Conservation (phyloP, 2,113 vertebrate species). For the Sebastes fasciatus region DNA sequence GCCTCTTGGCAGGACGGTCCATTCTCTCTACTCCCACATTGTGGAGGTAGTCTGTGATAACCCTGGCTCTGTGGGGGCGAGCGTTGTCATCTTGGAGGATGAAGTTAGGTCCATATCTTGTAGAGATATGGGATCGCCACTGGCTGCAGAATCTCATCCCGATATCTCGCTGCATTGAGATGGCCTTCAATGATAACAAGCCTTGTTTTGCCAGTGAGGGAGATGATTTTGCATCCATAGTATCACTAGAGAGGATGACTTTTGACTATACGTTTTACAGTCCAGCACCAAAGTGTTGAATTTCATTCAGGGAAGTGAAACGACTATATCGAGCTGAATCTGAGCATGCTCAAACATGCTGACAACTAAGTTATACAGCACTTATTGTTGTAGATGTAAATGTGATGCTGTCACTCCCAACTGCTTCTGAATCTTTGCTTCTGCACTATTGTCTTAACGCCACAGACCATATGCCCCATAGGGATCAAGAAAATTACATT, state of each 20-base stretch:
- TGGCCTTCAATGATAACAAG: too few species aligned
- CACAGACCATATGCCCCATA: neutral
- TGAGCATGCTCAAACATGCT: neutral
- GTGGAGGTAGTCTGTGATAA: too few species aligned
- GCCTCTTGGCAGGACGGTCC: too few species aligned
- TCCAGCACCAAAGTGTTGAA: neutral
- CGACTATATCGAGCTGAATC: neutral
- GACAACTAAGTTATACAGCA: neutral
- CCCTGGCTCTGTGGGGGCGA: too few species aligned
- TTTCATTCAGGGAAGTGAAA: neutral
- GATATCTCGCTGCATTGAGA: too few species aligned
- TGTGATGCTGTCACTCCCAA: neutral
- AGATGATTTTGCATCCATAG: neutral
- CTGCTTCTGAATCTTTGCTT: neutral
- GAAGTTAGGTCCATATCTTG: too few species aligned
- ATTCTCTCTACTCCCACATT: too few species aligned
- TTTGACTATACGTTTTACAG: neutral
- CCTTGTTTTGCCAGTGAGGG: too few species aligned
- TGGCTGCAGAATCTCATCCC: too few species aligned
- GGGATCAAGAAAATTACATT: neutral
- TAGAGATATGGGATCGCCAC: too few species aligned
- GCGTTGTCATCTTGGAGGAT: too few species aligned
- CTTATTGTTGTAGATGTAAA: neutral
- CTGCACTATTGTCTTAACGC: neutral
- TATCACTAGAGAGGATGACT: neutral